These are phyloP conservation scores for Acanthosepion lycidas DNA, from an alignment of 2,888 invertebrate species.

Conservation along the genomic window DNA sequence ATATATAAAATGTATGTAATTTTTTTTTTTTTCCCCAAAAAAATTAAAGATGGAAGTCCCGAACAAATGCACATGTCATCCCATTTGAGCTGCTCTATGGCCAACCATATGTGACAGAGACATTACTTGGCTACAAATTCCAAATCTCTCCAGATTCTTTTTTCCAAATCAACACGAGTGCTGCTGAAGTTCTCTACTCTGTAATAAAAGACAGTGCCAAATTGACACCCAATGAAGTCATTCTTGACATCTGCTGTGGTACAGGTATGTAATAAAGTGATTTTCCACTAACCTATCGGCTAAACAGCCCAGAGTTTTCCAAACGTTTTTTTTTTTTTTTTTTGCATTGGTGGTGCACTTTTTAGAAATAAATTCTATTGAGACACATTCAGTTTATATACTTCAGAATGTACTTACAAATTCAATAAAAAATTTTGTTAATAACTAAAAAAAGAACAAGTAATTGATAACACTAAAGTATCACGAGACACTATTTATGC, in stretches of 20 bases:
- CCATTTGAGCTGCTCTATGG: constrained; percentile 48
- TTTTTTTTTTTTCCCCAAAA: neutral
- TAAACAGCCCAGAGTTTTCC: constrained; percentile 55
- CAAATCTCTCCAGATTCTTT: constrained; percentile 74
- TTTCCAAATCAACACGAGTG: constrained; percentile 71
- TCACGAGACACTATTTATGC: too few relatives aligned
- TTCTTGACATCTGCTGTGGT: constrained; percentile 54
- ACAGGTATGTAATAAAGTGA: constrained; percentile 50
- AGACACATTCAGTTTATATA: too few relatives aligned
- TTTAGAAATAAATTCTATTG: too few relatives aligned
- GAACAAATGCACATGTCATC: neutral
- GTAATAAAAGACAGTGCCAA: constrained; percentile 50
- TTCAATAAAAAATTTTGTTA: too few relatives aligned
- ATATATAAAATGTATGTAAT: too few relatives aligned
- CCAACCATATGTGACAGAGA: constrained; percentile 72
- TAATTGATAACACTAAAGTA: too few relatives aligned
- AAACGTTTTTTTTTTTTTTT: too few relatives aligned
- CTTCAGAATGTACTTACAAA: too few relatives aligned
- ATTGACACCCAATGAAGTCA: neutral
- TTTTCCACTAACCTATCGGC: constrained; percentile 50
- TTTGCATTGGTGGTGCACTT: too few relatives aligned
- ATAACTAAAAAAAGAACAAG: too few relatives aligned
- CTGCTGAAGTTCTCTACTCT: constrained; percentile 53
- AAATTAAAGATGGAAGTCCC: neutral
- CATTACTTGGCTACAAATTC: constrained; percentile 72